Conservation (phyloP, 2,888 invertebrate species). For the Serrognathus titanus region DNA sequence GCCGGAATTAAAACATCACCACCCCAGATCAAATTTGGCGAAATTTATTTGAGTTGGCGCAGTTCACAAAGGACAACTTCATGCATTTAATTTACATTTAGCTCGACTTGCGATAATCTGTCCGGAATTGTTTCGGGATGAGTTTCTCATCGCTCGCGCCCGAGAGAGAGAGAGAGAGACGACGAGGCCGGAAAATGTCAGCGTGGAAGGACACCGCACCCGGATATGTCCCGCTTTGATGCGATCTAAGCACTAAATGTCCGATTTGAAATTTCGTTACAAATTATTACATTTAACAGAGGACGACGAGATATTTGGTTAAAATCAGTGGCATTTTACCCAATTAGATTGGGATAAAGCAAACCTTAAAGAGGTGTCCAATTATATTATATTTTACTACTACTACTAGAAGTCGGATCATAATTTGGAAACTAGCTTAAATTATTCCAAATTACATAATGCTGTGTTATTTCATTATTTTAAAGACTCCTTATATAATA, state of each 20-base stretch:
- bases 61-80: not conserved
- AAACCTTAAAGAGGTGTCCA: too few species aligned
- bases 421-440: too few species aligned
- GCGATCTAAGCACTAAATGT: conserved; percentile 8
- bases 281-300: conserved; percentile 1
- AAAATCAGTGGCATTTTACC: too few species aligned
- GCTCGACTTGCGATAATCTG: conserved; percentile 3
- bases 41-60: not conserved
- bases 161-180: not conserved
- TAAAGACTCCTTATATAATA: too few species aligned
- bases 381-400: too few species aligned
- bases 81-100: conserved; percentile 2
- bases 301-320: too few species aligned
- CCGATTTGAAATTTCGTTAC: conserved; percentile 9
- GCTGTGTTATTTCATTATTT: too few species aligned
- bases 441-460: too few species aligned
- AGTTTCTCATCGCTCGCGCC: conserved; percentile 1
- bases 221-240: conserved; percentile 9
- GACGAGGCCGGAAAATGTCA: conserved; percentile 5
- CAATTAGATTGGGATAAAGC: too few species aligned
- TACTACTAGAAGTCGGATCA: too few species aligned
- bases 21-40: not conserved
- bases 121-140: conserved; percentile 1
- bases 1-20: too few species aligned
- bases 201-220: conserved; percentile 1